Base-by-base conservation (phyloP, 2,888 invertebrate species). In the Amphipyra tragopoginis region DNA sequence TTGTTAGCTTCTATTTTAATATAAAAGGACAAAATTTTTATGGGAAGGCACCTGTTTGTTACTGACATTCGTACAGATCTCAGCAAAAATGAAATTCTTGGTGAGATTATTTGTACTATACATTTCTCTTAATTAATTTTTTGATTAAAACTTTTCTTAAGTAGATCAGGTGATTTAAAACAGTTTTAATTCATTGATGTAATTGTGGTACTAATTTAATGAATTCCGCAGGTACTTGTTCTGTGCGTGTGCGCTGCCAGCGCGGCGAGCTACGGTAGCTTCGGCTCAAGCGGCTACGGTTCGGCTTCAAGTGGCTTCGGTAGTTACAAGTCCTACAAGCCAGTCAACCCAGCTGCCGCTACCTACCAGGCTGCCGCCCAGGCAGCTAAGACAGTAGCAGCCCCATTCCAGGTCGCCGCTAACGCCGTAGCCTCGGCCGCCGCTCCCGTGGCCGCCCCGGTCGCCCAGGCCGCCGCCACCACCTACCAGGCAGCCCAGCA, bases 1-100 rank as follows among this genome's bases (percentile, higher is more conserved):
- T 84, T 82, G 40, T 68, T 38, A 63, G 52, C 65, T 59, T 57
- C 49, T 76, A 60, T 73, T 77, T 77, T 71, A 70, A 73, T 89
- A 89, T 88, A 89, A 82, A 85, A 86, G 79, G 79, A 75, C 67
- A 51, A 55, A 59, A 66, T 48, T 61, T 62, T 15, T 26, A 55
- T 66, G 51, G 60, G 59, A 78, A 61, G 67, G 45, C 72, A 87
- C 80, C 77, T 86, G 83, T 89, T 75, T 83, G 74, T 69, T 80
- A 83, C 77, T 82, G 80, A 75, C 60, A 72, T 63, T 72, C 75
- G 72, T 71, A 72, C 79, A 82, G 74, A 79, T 83, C 86, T 85
- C 82, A 82, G 59, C 81, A 86, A 81, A 65, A 56, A 89, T 89
- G 89, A 88, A 87, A 83, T 84, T 86, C 77, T 77, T 89, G 83